Conservation (phyloP, 2,888 invertebrate genomes). For the Trachelus troglodyta region DNA sequence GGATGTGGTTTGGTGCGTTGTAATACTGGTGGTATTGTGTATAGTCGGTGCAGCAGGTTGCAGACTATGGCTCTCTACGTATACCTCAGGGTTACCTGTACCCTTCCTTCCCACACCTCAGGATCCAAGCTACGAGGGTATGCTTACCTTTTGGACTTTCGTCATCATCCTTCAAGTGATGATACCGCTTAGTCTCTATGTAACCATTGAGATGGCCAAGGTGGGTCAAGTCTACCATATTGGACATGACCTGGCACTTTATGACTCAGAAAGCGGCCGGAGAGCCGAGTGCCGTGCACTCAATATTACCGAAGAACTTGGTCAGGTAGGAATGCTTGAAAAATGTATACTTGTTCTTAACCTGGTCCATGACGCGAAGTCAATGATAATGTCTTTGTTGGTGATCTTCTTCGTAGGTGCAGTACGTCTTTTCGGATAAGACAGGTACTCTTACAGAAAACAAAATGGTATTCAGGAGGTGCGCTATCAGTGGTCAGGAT, state of each 20-base stretch:
- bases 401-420: slow-evolving; percentile 67
- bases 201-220: slow-evolving; percentile 96
- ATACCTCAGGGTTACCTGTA: slow-evolving; percentile 66
- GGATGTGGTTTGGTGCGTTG: slow-evolving; percentile 96
- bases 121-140: slow-evolving; percentile 78
- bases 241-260: slow-evolving; percentile 88
- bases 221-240: slow-evolving; percentile 96
- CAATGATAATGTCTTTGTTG: background rate
- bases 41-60: slow-evolving; percentile 92
- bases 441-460: slow-evolving; percentile 98
- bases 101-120: slow-evolving; percentile 76
- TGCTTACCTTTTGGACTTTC: slow-evolving; percentile 94
- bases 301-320: slow-evolving; percentile 97
- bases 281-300: slow-evolving; percentile 90
- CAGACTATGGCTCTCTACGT: slow-evolving; percentile 83
- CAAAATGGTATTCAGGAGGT: slow-evolving; percentile 94
- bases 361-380: background rate
- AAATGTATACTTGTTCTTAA: background rate
- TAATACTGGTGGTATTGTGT: slow-evolving; percentile 89
- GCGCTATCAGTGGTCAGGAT: slow-evolving; percentile 89
- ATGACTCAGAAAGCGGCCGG: slow-evolving; percentile 85
- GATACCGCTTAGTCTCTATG: slow-evolving; percentile 96
- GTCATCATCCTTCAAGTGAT: slow-evolving; percentile 96
- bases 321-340: slow-evolving; percentile 74
- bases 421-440: slow-evolving; percentile 97